Conservation (phyloP, 1,140 invertebrate genomes). For the Yoshiicerus persimilis region DNA sequence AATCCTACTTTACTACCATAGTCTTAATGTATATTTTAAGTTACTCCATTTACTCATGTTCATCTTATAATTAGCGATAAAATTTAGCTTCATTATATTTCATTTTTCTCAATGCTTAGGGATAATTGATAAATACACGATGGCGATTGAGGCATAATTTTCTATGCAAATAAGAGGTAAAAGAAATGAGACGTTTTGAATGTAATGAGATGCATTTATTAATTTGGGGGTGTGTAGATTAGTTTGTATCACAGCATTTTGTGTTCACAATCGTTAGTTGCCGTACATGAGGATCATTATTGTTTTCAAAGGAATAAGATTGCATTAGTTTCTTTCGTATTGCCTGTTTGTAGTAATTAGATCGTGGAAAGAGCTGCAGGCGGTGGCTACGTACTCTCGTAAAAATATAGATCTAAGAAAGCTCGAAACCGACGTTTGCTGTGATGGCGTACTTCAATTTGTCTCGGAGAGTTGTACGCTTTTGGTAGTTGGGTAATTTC, state of each 20-base stretch:
- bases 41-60: no score
- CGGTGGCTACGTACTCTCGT: neutral
- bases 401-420: conserved; percentile 67
- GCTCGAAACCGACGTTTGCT: conserved; percentile 97
- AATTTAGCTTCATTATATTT: no score
- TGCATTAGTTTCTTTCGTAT: neutral
- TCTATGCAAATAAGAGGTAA: no score
- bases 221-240: neutral
- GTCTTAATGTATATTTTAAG: no score
- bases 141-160: no score
- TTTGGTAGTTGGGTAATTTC: conserved; percentile 98
- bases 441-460: conserved; percentile 96
- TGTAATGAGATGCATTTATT: neutral
- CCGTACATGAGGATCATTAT: neutral
- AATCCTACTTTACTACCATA: no score
- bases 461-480: conserved; percentile 89
- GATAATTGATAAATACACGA: no score
- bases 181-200: neutral
- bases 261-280: neutral
- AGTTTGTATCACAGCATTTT: neutral
- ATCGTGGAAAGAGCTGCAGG: neutral
- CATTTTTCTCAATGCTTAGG: no score
- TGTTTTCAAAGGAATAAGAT: neutral
- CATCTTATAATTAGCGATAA: no score
- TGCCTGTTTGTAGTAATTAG: neutral